Evolutionary conservation across 2,888 invertebrate genomes (phyloP).

Genomic region (Artemia sinica): DNA sequence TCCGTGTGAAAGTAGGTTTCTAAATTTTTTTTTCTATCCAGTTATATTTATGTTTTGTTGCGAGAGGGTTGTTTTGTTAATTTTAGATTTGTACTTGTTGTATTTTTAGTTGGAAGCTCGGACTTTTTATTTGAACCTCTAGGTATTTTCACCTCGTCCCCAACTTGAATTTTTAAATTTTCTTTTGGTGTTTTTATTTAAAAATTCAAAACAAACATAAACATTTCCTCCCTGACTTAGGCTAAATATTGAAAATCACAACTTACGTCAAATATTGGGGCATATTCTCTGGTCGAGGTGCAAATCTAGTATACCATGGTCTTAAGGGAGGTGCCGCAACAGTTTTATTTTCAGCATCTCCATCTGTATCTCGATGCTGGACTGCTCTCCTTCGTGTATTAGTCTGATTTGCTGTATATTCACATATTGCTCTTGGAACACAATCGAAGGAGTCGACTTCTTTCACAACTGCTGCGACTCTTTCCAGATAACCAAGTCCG

Average conservation of each 20-base stretch:
- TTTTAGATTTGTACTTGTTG: too few relatives aligned
- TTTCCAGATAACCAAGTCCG: conserved; percentile 5
- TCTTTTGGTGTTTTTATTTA: too few relatives aligned
- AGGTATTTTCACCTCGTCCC: too few relatives aligned
- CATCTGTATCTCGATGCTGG: not conserved
- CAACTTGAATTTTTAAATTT: too few relatives aligned
- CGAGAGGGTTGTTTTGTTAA: too few relatives aligned
- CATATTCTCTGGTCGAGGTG: conserved; percentile 2
- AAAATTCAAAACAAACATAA: too few relatives aligned
- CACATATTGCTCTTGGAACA: not conserved
- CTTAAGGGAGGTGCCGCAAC: not conserved
- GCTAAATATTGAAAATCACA: not conserved
- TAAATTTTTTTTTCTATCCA: too few relatives aligned
- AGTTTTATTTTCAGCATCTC: not conserved
- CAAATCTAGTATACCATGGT: conserved; percentile 10
- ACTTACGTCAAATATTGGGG: conserved; percentile 10
- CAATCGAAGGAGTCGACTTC: not conserved
- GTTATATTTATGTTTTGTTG: too few relatives aligned
- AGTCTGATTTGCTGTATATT: conserved; percentile 6
- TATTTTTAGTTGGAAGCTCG: too few relatives aligned
- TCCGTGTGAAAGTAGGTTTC: too few relatives aligned
- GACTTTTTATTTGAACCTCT: too few relatives aligned
- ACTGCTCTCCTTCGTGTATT: not conserved
- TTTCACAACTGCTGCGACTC: not conserved
- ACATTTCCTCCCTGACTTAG: too few relatives aligned